Evolutionary conservation across 2,113 vertebrate species (phyloP).

Genomic region (Platanista minor): DNA sequence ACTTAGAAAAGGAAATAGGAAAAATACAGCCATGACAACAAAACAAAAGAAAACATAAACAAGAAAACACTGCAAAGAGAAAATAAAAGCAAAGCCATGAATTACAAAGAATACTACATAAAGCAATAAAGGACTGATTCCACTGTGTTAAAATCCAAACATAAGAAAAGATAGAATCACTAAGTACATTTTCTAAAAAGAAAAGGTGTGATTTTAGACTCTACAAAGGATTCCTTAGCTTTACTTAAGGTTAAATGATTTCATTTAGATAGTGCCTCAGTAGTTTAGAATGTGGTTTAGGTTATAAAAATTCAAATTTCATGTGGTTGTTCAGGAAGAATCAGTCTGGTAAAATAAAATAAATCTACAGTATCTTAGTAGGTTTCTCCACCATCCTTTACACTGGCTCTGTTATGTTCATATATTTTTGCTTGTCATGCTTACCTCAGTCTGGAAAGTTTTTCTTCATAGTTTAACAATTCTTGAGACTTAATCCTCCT

Average conservation of each 20-base stretch:
- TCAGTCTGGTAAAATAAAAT: neutral
- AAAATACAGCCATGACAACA: neutral
- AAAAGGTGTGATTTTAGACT: neutral
- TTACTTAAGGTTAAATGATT: neutral
- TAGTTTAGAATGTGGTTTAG: neutral
- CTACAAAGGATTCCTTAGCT: neutral
- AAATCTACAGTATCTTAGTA: neutral
- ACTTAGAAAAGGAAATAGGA: constrained; percentile 1
- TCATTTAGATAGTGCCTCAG: neutral
- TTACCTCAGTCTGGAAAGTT: neutral
- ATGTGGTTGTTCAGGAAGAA: neutral
- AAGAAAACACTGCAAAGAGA: neutral
- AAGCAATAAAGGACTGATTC: neutral
- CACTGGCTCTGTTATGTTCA: neutral
- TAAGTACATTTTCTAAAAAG: neutral
- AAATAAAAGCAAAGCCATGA: neutral
- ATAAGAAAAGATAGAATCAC: neutral
- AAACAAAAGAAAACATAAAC: neutral
- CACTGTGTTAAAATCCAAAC: neutral
- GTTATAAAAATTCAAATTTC: neutral
- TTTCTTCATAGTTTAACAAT: neutral
- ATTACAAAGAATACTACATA: neutral
- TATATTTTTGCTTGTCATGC: neutral
- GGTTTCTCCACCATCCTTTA: neutral
- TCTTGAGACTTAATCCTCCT: neutral